Percentiles rank a stretch among this genome's conserved stretches.
phyloP scores from a whole-genome alignment of 1,140 invertebrate genomes.

The Caenorhabditis latens region DNA sequence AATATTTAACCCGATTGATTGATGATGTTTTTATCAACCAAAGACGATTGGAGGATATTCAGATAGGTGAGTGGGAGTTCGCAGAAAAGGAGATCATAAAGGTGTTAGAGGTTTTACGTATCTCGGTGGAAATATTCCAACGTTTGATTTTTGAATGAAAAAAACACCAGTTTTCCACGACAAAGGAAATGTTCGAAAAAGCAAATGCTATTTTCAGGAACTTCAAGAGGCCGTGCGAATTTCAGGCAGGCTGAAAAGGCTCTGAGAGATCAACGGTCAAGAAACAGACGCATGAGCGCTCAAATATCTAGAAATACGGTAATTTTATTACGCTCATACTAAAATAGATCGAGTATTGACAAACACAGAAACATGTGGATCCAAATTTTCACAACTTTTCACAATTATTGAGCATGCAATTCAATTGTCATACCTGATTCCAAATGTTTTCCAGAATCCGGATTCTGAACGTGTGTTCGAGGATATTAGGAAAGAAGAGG shows the following conservation, averaged over 20 bases:
- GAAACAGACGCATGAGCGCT: neutral
- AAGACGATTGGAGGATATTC: slow-evolving; percentile 44
- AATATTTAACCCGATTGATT: slow-evolving; percentile 52
- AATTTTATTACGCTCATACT: neutral
- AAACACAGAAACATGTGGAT: neutral
- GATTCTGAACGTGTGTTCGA: slow-evolving; percentile 16
- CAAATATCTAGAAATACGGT: slow-evolving; percentile 16
- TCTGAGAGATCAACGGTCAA: neutral
- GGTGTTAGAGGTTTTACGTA: too few relatives aligned
- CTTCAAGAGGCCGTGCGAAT: slow-evolving; percentile 23
- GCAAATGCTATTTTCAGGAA: neutral
- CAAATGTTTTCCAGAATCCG: neutral
- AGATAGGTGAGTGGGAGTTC: slow-evolving; percentile 42
- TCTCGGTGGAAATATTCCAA: too few relatives aligned
- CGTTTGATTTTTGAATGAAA: too few relatives aligned
- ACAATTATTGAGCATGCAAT: too few relatives aligned
- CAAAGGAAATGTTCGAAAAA: too few relatives aligned
- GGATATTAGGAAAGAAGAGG: too few relatives aligned
- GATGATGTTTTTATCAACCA: slow-evolving; percentile 43
- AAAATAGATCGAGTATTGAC: neutral
- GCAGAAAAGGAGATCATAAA: neutral
- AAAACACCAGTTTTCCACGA: too few relatives aligned
- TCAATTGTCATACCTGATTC: too few relatives aligned
- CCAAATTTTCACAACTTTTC: too few relatives aligned
- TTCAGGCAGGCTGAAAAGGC: slow-evolving; percentile 41